Evolutionary conservation across 2,888 invertebrate species (phyloP).

Genomic region (Cynaeus angustus): DNA sequence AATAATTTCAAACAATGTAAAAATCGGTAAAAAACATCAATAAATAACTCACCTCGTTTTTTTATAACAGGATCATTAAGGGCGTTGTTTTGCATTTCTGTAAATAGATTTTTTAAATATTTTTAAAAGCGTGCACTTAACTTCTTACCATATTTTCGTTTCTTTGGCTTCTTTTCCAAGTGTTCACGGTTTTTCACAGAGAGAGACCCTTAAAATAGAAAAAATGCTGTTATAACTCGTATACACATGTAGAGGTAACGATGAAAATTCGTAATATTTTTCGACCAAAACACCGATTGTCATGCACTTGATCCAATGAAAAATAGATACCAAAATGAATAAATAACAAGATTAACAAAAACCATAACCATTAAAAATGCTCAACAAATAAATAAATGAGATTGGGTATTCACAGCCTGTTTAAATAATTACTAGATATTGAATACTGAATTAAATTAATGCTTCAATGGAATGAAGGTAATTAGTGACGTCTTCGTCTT

Average conservation of each 20-base stretch:
- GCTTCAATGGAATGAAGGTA: conserved; percentile 26
- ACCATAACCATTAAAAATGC: conserved; percentile 38
- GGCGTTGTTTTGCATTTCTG: conserved; percentile 27
- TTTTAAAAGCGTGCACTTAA: not conserved
- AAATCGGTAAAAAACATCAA: too few species aligned
- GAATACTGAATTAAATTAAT: conserved; percentile 45
- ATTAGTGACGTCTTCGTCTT: conserved; percentile 35
- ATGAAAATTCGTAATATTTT: not conserved
- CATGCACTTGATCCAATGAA: not conserved
- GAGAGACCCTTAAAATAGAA: conserved; percentile 44
- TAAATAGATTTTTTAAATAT: conserved; percentile 5
- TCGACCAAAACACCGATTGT: not conserved
- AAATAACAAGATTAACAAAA: conserved; percentile 30
- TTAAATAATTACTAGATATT: conserved; percentile 43
- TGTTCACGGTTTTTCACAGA: conserved; percentile 40
- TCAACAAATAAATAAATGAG: conserved; percentile 41
- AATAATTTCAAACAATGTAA: too few species aligned
- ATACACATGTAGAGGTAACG: conserved; percentile 10
- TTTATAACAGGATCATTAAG: conserved; percentile 7
- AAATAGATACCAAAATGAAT: conserved; percentile 22
- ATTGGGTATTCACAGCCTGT: conserved; percentile 44
- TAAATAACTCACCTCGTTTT: conserved; percentile 35
- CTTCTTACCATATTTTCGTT: conserved; percentile 45
- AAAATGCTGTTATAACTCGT: conserved; percentile 20
- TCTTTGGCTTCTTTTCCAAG: conserved; percentile 44